Evolutionary conservation across 2,888 invertebrate genomes (phyloP), one percentile per base, ranked within the genome.

Genomic region (Drosophila gaucha): DNA sequence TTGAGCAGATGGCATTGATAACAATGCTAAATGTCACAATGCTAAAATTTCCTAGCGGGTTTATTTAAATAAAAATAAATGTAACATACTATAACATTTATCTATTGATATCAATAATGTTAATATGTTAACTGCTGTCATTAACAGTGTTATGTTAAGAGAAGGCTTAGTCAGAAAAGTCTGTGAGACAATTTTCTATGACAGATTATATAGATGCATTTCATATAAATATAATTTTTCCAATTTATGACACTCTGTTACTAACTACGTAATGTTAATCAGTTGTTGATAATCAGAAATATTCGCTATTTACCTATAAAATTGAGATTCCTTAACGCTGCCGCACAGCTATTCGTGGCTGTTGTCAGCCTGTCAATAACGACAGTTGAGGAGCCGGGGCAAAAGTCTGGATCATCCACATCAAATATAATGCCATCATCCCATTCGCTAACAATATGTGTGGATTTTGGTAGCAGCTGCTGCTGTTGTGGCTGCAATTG

Each of bases 381-480:
- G 66, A 71, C 80, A 22, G 83, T 68, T 26, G 85, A 72, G 18
- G 73, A 68, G 1, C 66, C 64, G 22, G 74, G 46, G 55, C 89
- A 90, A 72, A 91, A 91, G 86, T 91, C 91, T 43, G 91, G 91
- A 89, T 91, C 91, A 74, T 91, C 91, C 31, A 90, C 89, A 83
- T 91, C 91, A 71, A 91, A 91, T 36, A 91, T 84, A 60, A 90
- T 79, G 52, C 89, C 90, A 63, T 91, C 91, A 76, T 91, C 91
- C 91, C 91, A 91, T 71, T 91, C 91, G 36, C 90, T 89, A 59
- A 90, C 89, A 62, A 90, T 89, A 62, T 80, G 86, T 20, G 69
- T 22, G 50, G 68, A 49, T 56, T 76, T 73, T 33, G 69, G 56
- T 24, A 71, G 68, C 33, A 65, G 76, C 16, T 68, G 69, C 33